phyloP scores from a whole-genome alignment of 2,888 invertebrate genomes.

The Halictus ligatus region DNA sequence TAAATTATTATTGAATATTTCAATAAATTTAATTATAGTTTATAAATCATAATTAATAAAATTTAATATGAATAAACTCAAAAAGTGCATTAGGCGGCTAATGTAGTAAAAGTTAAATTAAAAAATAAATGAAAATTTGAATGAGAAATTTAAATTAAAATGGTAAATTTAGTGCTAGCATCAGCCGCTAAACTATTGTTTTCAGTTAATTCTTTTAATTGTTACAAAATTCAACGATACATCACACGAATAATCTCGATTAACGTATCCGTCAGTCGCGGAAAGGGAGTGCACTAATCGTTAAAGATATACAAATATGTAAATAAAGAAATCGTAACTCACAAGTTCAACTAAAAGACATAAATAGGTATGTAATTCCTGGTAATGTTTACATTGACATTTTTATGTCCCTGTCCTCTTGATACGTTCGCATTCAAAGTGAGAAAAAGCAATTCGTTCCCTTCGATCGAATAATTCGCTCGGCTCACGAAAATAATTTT shows the following conservation, averaged over 20 bases:
- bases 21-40: neutral
- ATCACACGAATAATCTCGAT: neutral
- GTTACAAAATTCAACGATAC: neutral
- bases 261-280: neutral
- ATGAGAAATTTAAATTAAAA: neutral
- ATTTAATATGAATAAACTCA: neutral
- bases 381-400: neutral
- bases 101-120: too few species aligned
- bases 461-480: too few species aligned
- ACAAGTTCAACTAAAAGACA: neutral
- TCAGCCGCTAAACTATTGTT: too few species aligned
- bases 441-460: neutral
- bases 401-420: too few species aligned
- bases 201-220: neutral
- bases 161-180: neutral
- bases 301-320: neutral
- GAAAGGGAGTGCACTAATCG: neutral
- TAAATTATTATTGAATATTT: neutral
- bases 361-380: neutral
- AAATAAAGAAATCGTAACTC: neutral
- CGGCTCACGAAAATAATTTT: neutral
- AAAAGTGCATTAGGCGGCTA: neutral
- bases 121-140: neutral
- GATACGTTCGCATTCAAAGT: neutral
- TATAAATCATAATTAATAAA: neutral